A percentile compares a stretch with the other conserved stretches of the same genome.
phyloP scores from a whole-genome alignment of 2,113 vertebrate genomes.

The Proteles cristata region DNA sequence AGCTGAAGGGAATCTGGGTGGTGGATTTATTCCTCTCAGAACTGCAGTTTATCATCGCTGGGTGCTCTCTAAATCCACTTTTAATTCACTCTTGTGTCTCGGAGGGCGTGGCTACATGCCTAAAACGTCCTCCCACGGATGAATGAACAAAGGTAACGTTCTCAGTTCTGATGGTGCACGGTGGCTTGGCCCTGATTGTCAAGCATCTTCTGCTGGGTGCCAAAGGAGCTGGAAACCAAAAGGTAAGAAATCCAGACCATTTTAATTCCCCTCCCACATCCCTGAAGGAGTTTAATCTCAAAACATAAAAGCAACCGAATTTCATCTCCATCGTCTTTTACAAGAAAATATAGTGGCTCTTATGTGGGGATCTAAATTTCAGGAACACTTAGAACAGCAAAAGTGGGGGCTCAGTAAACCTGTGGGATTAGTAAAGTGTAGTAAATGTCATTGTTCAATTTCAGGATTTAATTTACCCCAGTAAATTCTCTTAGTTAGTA shows the following conservation, averaged over 20 bases:
- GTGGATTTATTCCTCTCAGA: constrained; percentile 56
- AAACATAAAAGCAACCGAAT: background rate
- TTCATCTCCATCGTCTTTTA: background rate
- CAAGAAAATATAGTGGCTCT: background rate
- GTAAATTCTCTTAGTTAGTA: background rate
- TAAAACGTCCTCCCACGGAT: constrained; percentile 48
- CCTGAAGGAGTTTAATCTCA: constrained; percentile 9
- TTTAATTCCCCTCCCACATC: background rate
- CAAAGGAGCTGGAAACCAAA: background rate
- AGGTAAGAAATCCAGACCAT: background rate
- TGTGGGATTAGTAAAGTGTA: background rate
- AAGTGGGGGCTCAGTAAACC: background rate
- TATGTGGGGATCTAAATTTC: background rate
- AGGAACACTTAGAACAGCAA: background rate
- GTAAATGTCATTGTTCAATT: background rate
- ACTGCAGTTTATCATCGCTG: constrained; percentile 59
- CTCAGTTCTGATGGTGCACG: background rate
- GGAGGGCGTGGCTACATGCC: constrained; percentile 49
- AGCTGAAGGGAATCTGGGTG: background rate
- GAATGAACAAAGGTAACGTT: constrained; percentile 45
- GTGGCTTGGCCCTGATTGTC: background rate
- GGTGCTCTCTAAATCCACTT: constrained; percentile 77
- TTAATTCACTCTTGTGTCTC: constrained; percentile 76
- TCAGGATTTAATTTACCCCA: background rate
- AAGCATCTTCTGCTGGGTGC: background rate